Percentiles rank a stretch among this genome's conserved stretches.
Evolutionary conservation across 23 tunicate genomes (phyloP).

Genomic region (Corella eumyota): DNA sequence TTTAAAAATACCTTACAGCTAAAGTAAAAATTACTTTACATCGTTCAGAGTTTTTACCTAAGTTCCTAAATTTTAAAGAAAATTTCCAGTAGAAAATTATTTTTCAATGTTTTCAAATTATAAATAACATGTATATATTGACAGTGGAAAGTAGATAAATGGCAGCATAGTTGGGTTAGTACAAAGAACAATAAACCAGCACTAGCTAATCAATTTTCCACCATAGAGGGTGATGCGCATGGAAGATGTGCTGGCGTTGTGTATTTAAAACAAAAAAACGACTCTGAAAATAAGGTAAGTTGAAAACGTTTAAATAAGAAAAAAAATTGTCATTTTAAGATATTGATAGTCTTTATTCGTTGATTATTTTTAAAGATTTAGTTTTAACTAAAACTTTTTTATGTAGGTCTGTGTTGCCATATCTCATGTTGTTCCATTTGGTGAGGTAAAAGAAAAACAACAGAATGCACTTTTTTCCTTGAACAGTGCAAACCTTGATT

Average conservation of each 20-base stretch:
- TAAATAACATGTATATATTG: too few relatives aligned
- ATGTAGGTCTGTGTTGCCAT: conserved; percentile 29
- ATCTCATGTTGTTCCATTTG: conserved; percentile 41
- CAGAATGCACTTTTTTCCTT: conserved; percentile 37
- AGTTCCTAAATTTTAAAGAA: too few relatives aligned
- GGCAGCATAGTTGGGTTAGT: conserved; percentile 39
- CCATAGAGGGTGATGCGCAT: conserved; percentile 33
- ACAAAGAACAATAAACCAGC: conserved; percentile 8
- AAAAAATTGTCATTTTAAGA: background rate
- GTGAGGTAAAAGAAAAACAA: conserved; percentile 27
- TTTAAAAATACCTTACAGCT: too few relatives aligned
- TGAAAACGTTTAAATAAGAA: too few relatives aligned
- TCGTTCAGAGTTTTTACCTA: too few relatives aligned
- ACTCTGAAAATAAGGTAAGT: too few relatives aligned
- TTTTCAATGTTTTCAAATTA: too few relatives aligned
- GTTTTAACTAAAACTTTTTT: too few relatives aligned
- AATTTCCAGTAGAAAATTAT: too few relatives aligned
- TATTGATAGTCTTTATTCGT: background rate
- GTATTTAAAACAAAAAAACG: conserved; percentile 11
- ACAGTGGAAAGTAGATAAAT: conserved; percentile 13
- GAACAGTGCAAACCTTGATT: conserved; percentile 10
- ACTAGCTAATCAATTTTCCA: conserved; percentile 3
- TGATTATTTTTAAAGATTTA: background rate
- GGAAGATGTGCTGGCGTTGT: conserved; percentile 46
- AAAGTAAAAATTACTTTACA: too few relatives aligned